These are phyloP conservation scores for Heliocidaris erythrogramma DNA, from an alignment of 35 echinoderm and acorn worm genomes.

Conservation along the genomic window DNA sequence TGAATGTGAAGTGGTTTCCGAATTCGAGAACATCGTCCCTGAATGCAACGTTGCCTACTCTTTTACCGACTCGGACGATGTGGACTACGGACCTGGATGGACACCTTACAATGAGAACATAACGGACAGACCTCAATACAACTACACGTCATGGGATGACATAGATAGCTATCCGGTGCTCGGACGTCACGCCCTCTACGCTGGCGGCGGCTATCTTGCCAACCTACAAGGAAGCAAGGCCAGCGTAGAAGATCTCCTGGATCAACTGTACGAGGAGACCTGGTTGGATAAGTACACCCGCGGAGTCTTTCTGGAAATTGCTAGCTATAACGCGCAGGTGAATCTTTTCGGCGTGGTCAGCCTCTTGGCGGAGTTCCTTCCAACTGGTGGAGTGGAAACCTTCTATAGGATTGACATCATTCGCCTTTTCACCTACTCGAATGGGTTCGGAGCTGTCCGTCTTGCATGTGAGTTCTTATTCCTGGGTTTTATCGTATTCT, in stretches of 20 bases:
- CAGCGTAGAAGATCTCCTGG: not conserved
- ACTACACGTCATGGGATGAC: slow-evolving; percentile 56
- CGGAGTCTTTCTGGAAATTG: slow-evolving; percentile 84
- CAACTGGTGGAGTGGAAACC: slow-evolving; percentile 72
- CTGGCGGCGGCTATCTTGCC: slow-evolving; percentile 80
- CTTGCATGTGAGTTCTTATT: slow-evolving; percentile 74
- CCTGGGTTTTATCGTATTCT: slow-evolving; percentile 78
- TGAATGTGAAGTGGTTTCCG: slow-evolving; percentile 49
- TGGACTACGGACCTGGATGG: slow-evolving; percentile 70
- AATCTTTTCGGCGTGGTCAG: slow-evolving; percentile 84
- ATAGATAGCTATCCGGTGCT: slow-evolving; percentile 82
- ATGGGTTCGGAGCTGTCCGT: slow-evolving; percentile 68
- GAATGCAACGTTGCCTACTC: slow-evolving; percentile 74
- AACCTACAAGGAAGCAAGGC: slow-evolving; percentile 34
- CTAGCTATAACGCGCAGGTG: slow-evolving; percentile 81
- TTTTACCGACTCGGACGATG: slow-evolving; percentile 45
- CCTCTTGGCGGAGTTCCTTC: slow-evolving; percentile 81
- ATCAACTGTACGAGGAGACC: slow-evolving; percentile 63
- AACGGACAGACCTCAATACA: slow-evolving; percentile 58
- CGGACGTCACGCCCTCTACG: slow-evolving; percentile 80
- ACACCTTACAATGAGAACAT: slow-evolving; percentile 53
- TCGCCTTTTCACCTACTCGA: slow-evolving; percentile 60
- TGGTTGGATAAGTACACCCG: slow-evolving; percentile 88
- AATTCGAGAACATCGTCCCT: slow-evolving; percentile 47
- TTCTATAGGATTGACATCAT: slow-evolving; percentile 69